These are phyloP conservation scores for Potamilus streckersoni DNA, from an alignment of 1,140 invertebrate species.

Conservation along the genomic window DNA sequence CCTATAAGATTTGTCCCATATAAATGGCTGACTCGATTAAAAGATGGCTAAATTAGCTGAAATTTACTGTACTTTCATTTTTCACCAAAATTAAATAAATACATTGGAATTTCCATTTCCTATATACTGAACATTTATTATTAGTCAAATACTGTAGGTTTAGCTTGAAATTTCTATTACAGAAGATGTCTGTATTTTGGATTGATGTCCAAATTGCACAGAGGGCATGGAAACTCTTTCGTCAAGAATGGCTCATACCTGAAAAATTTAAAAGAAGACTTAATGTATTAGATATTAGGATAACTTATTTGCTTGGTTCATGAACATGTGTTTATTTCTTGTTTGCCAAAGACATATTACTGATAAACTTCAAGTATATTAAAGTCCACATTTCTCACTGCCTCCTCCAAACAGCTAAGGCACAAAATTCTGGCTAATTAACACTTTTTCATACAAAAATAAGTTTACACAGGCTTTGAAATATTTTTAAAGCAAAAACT, in stretches of 20 bases:
- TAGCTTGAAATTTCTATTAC: constrained; percentile 9
- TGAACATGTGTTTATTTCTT: neutral
- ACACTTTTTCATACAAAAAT: no score
- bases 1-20: no score
- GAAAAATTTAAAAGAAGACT: constrained; percentile 27
- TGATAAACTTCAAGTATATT: neutral
- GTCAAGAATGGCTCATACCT: constrained; percentile 65
- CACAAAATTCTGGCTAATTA: neutral
- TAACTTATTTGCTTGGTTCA: neutral
- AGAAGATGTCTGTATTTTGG: constrained; percentile 56
- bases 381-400: neutral
- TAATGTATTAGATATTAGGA: neutral
- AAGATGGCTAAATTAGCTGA: no score
- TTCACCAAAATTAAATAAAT: no score
- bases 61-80: no score
- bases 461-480: no score
- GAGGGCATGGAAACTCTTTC: constrained; percentile 61
- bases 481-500: no score
- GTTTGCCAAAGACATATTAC: neutral
- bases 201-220: constrained; percentile 60
- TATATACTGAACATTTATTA: no score
- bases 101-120: no score
- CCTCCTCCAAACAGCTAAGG: neutral
- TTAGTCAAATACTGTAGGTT: no score
- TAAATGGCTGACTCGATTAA: no score